A percentile compares a stretch with the other conserved stretches of the same genome.
Evolutionary conservation across 2,888 invertebrate species (phyloP).

Genomic region (Euplagia quadripunctaria): DNA sequence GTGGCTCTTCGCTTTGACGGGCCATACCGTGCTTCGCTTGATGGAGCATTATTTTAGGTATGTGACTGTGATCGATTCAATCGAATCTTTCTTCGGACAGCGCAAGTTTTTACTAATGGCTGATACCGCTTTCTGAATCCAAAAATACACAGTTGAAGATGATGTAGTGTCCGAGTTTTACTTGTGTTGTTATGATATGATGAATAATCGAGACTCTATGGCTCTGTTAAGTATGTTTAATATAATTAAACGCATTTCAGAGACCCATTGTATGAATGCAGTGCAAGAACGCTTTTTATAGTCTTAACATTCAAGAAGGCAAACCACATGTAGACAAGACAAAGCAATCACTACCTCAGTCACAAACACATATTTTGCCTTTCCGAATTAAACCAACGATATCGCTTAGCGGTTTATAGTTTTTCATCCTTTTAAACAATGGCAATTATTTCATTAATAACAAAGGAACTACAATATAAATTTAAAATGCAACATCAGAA

Average conservation of each 20-base stretch:
- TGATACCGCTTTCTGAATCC: conserved; percentile 39
- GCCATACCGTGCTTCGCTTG: conserved; percentile 64
- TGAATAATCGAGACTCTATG: conserved; percentile 69
- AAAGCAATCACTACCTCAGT: too few relatives aligned
- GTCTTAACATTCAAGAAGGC: too few relatives aligned
- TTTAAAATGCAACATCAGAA: conserved; percentile 49
- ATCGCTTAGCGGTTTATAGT: neutral
- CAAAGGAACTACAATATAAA: conserved; percentile 42
- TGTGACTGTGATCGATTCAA: conserved; percentile 85
- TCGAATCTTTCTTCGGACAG: conserved; percentile 79
- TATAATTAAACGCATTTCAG: too few relatives aligned
- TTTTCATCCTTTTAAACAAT: neutral
- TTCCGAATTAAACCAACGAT: neutral
- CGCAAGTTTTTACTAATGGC: conserved; percentile 71
- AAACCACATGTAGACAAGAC: too few relatives aligned
- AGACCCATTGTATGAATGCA: too few relatives aligned
- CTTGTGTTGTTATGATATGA: conserved; percentile 70
- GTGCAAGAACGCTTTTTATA: too few relatives aligned
- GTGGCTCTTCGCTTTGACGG: conserved; percentile 59
- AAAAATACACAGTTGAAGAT: conserved; percentile 62
- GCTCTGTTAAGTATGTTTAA: conserved; percentile 64
- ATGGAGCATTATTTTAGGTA: conserved; percentile 80
- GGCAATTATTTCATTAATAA: neutral
- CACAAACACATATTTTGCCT: too few relatives aligned
- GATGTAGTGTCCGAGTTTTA: conserved; percentile 76